Percentiles rank a stretch among this genome's conserved stretches.
Conservation (phyloP, 2,888 invertebrate species). For the Theristus sp. region DNA sequence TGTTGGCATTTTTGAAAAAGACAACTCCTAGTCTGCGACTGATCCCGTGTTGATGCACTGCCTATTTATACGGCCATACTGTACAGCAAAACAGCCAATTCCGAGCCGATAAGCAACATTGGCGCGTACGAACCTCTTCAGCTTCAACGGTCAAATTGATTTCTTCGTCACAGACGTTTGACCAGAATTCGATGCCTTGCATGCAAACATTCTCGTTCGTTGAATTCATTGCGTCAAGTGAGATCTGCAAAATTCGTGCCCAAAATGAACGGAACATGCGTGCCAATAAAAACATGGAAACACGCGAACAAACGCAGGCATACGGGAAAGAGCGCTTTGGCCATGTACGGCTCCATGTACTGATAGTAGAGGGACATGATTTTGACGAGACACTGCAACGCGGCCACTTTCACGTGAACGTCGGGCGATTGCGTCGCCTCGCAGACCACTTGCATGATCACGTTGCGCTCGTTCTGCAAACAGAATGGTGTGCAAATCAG, state of each 20-base stretch:
- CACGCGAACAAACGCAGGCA: not conserved
- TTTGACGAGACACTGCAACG: slow-evolving; percentile 90
- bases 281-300: not conserved
- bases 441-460: slow-evolving; percentile 98
- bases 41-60: too few species aligned
- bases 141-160: slow-evolving; percentile 83
- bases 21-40: too few species aligned
- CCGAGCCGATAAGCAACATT: not conserved
- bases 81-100: too few species aligned
- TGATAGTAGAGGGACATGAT: slow-evolving; percentile 95
- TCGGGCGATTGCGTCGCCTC: slow-evolving; percentile 88
- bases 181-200: slow-evolving; percentile 98
- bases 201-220: slow-evolving; percentile 66
- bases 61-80: too few species aligned
- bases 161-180: slow-evolving; percentile 97
- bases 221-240: slow-evolving; percentile 92
- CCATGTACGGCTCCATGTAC: slow-evolving; percentile 99
- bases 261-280: too few species aligned
- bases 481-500: too few species aligned
- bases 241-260: slow-evolving; percentile 46
- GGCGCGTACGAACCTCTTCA: slow-evolving; percentile 43
- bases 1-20: too few species aligned
- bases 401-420: slow-evolving; percentile 78
- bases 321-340: slow-evolving; percentile 80
- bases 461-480: slow-evolving; percentile 66